phyloP scores from a whole-genome alignment of 2,888 invertebrate species.

The Oscheius sp. region DNA sequence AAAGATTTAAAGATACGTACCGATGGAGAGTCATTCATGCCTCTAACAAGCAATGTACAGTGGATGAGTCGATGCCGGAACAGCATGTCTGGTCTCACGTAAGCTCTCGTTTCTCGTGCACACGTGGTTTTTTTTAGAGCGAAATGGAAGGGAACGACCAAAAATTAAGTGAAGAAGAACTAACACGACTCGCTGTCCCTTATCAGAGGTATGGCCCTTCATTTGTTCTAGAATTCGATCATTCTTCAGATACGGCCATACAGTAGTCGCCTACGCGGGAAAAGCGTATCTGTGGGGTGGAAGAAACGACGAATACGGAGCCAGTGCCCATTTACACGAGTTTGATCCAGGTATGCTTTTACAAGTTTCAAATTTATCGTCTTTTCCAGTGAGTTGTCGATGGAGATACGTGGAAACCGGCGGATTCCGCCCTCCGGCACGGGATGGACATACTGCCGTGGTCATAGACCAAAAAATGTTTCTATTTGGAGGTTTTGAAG shows the following conservation, averaged over 20 bases:
- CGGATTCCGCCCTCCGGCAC: slow-evolving; percentile 83
- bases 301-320: slow-evolving; percentile 83
- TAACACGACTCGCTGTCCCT: slow-evolving; percentile 9
- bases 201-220: slow-evolving; percentile 15
- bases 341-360: slow-evolving; percentile 82
- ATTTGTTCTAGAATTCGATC: neutral
- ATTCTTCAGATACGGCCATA: slow-evolving; percentile 85
- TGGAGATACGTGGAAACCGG: slow-evolving; percentile 75
- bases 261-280: slow-evolving; percentile 84
- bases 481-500: slow-evolving; percentile 91
- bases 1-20: slow-evolving; percentile 37
- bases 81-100: slow-evolving; percentile 2
- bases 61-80: slow-evolving; percentile 12
- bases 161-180: slow-evolving; percentile 7
- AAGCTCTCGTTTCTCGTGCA: neutral
- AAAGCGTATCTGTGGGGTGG: slow-evolving; percentile 91
- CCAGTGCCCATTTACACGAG: slow-evolving; percentile 85
- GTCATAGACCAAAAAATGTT: slow-evolving; percentile 80
- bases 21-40: slow-evolving; percentile 38
- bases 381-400: slow-evolving; percentile 68
- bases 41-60: neutral
- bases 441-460: slow-evolving; percentile 89
- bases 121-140: neutral
- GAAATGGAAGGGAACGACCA: neutral
- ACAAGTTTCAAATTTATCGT: neutral